Evolutionary conservation across 2,113 vertebrate species (phyloP).

Genomic region (Bubalus kerabau): DNA sequence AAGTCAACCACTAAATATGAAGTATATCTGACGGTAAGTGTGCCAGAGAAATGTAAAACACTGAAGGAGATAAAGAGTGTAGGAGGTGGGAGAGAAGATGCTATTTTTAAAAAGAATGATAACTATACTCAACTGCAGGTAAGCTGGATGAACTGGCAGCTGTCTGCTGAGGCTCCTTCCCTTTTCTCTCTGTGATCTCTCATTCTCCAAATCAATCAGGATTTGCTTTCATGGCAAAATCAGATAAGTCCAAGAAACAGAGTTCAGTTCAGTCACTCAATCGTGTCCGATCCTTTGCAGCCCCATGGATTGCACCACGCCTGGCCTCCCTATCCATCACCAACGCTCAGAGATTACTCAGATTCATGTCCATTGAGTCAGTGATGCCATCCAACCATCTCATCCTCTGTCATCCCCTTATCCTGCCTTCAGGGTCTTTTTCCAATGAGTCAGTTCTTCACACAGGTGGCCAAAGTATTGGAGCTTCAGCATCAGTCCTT

Average conservation of each 20-base stretch:
- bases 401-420: background rate
- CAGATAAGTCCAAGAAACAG: background rate
- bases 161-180: background rate
- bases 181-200: background rate
- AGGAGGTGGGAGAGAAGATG: background rate
- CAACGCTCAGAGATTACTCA: background rate
- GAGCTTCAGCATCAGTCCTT: background rate
- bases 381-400: background rate
- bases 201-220: background rate
- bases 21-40: background rate
- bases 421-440: background rate
- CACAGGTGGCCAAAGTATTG: background rate
- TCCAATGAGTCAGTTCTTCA: background rate
- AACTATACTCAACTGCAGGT: background rate
- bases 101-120: background rate
- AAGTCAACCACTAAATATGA: background rate
- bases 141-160: background rate
- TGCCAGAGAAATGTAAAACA: background rate
- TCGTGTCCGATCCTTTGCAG: accelerated
- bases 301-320: accelerated
- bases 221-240: background rate
- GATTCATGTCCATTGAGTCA: background rate
- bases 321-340: background rate
- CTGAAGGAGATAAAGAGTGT: background rate
- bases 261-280: background rate